These are phyloP conservation scores for Lophius piscatorius DNA, from an alignment of 2,113 vertebrate species.

Conservation along the genomic window DNA sequence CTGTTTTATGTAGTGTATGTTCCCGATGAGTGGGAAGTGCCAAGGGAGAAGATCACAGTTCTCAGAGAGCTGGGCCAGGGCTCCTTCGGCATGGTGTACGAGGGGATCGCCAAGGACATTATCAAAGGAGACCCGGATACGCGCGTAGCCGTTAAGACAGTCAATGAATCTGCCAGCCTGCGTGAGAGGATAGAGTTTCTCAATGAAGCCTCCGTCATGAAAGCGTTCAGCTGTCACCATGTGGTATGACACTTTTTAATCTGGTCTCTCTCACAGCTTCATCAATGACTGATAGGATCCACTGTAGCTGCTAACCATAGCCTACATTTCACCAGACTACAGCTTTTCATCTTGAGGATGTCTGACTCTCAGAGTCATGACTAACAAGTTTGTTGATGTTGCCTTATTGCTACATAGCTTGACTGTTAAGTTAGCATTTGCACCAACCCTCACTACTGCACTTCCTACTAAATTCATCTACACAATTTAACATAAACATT, in stretches of 20 bases:
- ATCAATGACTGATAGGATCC: neutral
- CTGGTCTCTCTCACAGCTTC: neutral
- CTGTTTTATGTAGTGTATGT: constrained; percentile 84
- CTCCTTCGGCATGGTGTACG: constrained; percentile 98
- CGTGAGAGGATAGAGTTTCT: constrained; percentile 97
- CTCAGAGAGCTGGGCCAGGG: constrained; percentile 94
- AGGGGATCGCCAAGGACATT: constrained; percentile 92
- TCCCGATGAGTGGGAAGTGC: constrained; percentile 96
- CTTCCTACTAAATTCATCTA: no score
- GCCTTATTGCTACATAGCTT: no score
- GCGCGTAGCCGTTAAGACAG: constrained; percentile 92
- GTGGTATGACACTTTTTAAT: constrained; percentile 82
- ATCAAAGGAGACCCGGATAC: constrained; percentile 92
- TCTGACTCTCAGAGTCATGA: no score
- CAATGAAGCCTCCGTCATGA: constrained; percentile 98
- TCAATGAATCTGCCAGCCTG: constrained; percentile 94
- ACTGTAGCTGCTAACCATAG: neutral
- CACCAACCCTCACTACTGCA: no score
- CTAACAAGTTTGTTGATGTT: no score
- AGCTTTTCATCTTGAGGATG: constrained; percentile 14
- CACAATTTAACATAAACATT: no score
- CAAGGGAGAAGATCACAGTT: constrained; percentile 90
- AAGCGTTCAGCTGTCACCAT: constrained; percentile 96
- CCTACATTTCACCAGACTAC: neutral
- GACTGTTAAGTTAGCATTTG: no score